Base-by-base conservation (phyloP, 2,797 vertebrate species). In the Falco biarmicus region DNA sequence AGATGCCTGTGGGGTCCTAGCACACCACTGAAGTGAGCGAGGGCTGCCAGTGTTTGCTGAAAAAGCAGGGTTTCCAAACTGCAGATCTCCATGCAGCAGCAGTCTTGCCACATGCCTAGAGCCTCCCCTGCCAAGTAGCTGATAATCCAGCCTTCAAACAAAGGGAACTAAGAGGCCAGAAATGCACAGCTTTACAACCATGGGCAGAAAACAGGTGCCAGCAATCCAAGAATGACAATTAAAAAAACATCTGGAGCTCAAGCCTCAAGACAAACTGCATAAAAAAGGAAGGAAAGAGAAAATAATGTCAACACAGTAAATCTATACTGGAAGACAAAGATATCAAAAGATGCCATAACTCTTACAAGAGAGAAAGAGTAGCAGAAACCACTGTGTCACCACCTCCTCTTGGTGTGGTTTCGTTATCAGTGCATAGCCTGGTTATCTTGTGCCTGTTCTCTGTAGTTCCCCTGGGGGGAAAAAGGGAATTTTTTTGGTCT, bases 231-330 rank as follows among this genome's bases (percentile, higher is more conserved):
- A 84, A 94, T 59, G 29, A 81, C 89, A 86, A 86, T 80, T 37
- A 95, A 95, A 65, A 84, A 87, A 95, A 95, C 82, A 90, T 84
- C 79, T 93, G 75, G 84, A 94, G 56, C 69, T 93, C 43, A 90
- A 91, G 69, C n/a, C 69, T 64, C 3, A 13, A 91, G 31, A 80
- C 61, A 87, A 81, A 87, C 43, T 90, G 81, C 39, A 37, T 69
- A 24, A 74, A 85, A 59, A 76, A 60, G 8, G 14, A 78, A 87
- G 11, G 26, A 76, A 90, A 92, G 14, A 87, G 53, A 85, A 95
- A 86, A 88, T 39, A 68, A 95, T 70, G 63, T 59, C 6, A 79
- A 90, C 15, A 7, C 91, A 86, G 82, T 79, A 95, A 93, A 93
- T 93, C 51, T 74, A 54, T 91, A 48, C 41, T 91, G 77, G 85